phyloP scores from a whole-genome alignment of 2,797 vertebrate species.

The Danio aesculapii region DNA sequence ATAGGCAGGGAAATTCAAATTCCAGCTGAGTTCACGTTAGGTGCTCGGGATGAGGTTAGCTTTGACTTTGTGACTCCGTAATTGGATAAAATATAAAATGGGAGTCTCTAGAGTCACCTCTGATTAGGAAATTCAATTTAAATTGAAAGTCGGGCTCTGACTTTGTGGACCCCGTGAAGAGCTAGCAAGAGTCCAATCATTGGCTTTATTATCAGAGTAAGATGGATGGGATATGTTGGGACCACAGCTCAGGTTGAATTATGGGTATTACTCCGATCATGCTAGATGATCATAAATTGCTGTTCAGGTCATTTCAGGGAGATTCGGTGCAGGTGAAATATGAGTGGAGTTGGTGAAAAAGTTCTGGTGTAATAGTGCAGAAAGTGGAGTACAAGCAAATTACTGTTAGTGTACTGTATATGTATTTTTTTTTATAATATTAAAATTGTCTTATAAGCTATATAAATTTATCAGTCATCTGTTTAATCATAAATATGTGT shows the following conservation, averaged over 20 bases:
- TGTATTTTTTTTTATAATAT: background rate
- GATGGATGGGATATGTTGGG: slow-evolving; percentile 37
- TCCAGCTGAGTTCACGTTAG: slow-evolving; percentile 50
- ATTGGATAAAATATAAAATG: slow-evolving; percentile 59
- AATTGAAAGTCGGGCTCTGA: slow-evolving; percentile 50
- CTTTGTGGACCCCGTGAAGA: slow-evolving; percentile 46
- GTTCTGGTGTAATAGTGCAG: background rate
- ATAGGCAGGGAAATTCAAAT: slow-evolving; percentile 57
- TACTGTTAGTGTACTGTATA: background rate
- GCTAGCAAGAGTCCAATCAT: slow-evolving; percentile 44
- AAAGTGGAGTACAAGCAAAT: background rate
- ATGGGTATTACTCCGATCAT: slow-evolving; percentile 35
- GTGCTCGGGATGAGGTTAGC: slow-evolving; percentile 45
- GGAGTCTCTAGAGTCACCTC: slow-evolving; percentile 49
- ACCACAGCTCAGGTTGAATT: slow-evolving; percentile 40
- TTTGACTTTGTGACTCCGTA: slow-evolving; percentile 50
- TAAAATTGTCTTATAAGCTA: too few species aligned
- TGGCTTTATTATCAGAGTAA: slow-evolving; percentile 52
- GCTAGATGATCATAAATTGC: slow-evolving; percentile 42
- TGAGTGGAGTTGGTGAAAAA: background rate
- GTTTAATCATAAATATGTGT: too few species aligned
- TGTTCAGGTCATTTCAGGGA: slow-evolving; percentile 41
- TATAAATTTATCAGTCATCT: too few species aligned
- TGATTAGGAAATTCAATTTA: slow-evolving; percentile 55
- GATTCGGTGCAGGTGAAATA: slow-evolving; percentile 8